These are phyloP conservation scores for Entosphenus tridentatus DNA, from an alignment of 2,113 vertebrate species.

Conservation along the genomic window DNA sequence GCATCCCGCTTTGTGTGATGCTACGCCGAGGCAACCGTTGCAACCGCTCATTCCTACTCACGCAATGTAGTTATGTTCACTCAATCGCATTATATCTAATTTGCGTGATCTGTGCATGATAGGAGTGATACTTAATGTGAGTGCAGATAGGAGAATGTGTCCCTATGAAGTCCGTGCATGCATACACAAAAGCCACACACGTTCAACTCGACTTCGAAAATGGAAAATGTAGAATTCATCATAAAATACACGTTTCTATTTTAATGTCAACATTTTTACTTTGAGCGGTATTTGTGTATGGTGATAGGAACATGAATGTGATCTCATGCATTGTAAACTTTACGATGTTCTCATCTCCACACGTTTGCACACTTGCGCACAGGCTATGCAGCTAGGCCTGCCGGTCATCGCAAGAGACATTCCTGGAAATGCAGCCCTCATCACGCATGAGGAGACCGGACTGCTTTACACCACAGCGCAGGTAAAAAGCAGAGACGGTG, in stretches of 20 bases:
- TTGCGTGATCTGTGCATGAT: too few species aligned
- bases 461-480: slow-evolving; percentile 48
- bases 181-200: too few species aligned
- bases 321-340: neutral
- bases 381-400: slow-evolving; percentile 68
- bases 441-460: slow-evolving; percentile 43
- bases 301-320: neutral
- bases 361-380: neutral
- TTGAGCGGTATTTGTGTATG: neutral
- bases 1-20: too few species aligned
- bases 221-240: neutral
- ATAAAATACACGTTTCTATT: neutral
- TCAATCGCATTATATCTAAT: too few species aligned
- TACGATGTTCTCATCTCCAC: neutral
- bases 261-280: neutral
- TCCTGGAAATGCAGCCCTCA: slow-evolving; percentile 51
- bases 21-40: too few species aligned
- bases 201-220: neutral
- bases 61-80: too few species aligned
- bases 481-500: slow-evolving; percentile 22
- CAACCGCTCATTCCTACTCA: too few species aligned
- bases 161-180: too few species aligned
- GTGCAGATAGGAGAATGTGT: too few species aligned
- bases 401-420: slow-evolving; percentile 61
- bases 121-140: too few species aligned